Base-by-base conservation (phyloP, 2,888 invertebrate species). In the Drosophila atroscutellata region DNA sequence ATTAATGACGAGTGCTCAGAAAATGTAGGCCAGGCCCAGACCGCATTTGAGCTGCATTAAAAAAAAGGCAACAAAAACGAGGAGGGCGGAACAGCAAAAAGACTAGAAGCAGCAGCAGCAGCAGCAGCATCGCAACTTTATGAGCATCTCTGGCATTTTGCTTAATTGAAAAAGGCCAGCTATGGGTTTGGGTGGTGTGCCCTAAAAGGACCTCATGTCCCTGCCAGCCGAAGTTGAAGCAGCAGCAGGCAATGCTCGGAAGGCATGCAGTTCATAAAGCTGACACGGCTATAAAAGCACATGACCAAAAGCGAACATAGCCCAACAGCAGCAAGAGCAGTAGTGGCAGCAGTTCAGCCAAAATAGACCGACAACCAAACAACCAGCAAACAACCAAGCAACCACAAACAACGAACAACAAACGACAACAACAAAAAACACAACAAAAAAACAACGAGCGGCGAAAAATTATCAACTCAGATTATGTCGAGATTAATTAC, bases 401-500 rank as follows among this genome's bases (percentile, higher is more conserved):
- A 63, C 67, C 64, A 64, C 72, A 49, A 59, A 42, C 63, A 71
- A 59, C 78, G 62, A 26, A 66, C 78, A 82, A 69, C 75, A 61
- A 34, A 51, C 61, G 58, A 68, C 47, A 15, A 36, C 36, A 36
- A 32, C 32, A 51, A 80, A 30, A 80, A 79, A 81, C 26, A 3
- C 26, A 80, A 78, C 69, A 77, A 2, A 54, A 26, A 54, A 74
- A 66, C 76, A 68, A 72, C 83, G 77, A 76, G 73, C 77, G 78
- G 82, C 80, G 79, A 84, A 86, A 91, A 91, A 91, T 91, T 91
- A 91, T 91, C 89, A 91, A 92, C 91, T 91, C 91, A 92, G 91
- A 92, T 92, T 92, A 92, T 92, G 92, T 92, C 92, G 91, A 92
- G 92, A 92, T 92, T 92, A 92, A 92, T 92, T 92, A 92, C 91